Conservation (phyloP, 2,113 vertebrate genomes). For the Nothoprocta pentlandii region DNA sequence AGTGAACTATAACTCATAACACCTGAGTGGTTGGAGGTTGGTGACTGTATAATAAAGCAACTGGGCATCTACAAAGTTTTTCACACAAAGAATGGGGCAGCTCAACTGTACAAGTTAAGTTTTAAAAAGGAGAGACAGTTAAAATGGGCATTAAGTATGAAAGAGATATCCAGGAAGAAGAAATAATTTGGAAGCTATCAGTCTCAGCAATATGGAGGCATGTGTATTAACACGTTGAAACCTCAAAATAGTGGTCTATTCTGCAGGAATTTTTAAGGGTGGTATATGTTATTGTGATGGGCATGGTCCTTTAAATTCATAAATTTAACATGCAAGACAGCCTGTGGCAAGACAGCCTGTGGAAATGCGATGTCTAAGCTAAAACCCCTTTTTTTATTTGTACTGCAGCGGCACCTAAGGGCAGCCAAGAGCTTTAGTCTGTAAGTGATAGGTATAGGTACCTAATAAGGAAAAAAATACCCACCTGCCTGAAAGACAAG, state of each 20-base stretch:
- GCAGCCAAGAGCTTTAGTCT: neutral
- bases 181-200: neutral
- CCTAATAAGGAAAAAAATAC: neutral
- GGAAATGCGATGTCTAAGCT: neutral
- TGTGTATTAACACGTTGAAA: neutral
- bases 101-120: neutral
- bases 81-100: neutral
- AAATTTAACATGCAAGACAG: neutral
- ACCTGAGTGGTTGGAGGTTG: neutral
- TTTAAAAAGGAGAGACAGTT: neutral
- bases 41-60: neutral
- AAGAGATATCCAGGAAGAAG: neutral
- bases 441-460: neutral
- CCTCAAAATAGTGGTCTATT: accelerated
- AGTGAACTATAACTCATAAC: neutral
- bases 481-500: neutral
- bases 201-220: neutral
- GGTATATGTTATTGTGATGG: neutral
- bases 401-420: constrained; percentile 62
- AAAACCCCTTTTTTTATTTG: constrained; percentile 2
- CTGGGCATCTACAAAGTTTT: neutral
- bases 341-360: neutral
- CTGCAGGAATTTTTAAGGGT: neutral
- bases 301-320: neutral
- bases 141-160: neutral